Percentiles rank a stretch among this genome's conserved stretches.
phyloP scores from a whole-genome alignment of 2,888 invertebrate species.

The Caenorhabditis sp. region DNA sequence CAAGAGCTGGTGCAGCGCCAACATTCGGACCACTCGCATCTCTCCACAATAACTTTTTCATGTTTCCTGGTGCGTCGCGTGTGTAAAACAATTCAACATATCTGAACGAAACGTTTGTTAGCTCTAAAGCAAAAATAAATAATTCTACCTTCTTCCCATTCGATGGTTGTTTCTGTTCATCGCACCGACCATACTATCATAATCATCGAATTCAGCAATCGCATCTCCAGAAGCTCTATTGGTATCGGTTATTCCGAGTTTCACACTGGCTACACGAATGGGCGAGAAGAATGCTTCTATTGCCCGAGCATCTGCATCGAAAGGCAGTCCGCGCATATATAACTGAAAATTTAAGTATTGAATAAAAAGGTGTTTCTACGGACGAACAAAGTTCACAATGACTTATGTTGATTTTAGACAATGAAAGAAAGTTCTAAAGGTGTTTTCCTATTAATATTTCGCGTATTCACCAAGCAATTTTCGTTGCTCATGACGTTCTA shows the following conservation, averaged over 20 bases:
- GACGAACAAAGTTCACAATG: no score
- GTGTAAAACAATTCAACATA: constrained; percentile 85
- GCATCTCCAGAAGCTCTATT: constrained; percentile 66
- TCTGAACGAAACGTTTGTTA: constrained; percentile 28
- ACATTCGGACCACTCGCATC: constrained; percentile 30
- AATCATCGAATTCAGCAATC: constrained; percentile 56
- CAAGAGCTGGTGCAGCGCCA: constrained; percentile 25
- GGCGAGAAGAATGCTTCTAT: constrained; percentile 64
- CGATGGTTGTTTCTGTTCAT: constrained; percentile 51
- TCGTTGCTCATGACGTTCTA: no score
- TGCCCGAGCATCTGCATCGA: constrained; percentile 49
- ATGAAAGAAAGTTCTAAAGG: no score
- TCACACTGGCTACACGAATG: constrained; percentile 50
- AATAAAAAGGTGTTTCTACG: no score
- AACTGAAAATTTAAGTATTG: constrained; percentile 49
- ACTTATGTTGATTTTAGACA: no score
- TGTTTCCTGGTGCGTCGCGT: constrained; percentile 41
- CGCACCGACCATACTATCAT: constrained; percentile 52
- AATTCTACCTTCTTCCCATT: constrained; percentile 74
- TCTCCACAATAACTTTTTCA: constrained; percentile 47
- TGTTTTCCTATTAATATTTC: no score
- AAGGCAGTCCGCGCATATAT: constrained; percentile 66
- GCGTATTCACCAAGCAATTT: no score
- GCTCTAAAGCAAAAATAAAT: neutral
- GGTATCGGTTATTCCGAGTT: constrained; percentile 50